Conservation (phyloP, 1,140 invertebrate genomes). For the Apis dorsata region DNA sequence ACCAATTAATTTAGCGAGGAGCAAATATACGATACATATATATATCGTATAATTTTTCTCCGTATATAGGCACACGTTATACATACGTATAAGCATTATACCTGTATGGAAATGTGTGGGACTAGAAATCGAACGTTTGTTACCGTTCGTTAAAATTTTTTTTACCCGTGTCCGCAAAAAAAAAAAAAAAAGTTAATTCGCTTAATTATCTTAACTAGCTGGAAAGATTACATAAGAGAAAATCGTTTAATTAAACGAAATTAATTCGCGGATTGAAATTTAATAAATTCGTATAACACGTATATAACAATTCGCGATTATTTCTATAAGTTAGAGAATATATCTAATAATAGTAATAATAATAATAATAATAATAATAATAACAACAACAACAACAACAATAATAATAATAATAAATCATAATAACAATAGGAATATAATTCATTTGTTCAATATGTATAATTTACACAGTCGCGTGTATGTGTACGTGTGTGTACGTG, state of each 20-base stretch:
- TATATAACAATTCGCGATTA: constrained; percentile 18
- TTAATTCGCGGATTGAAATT: constrained; percentile 60
- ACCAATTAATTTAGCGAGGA: constrained; percentile 8
- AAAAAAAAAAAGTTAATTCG: too few species aligned
- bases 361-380: not conserved
- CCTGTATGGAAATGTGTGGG: not conserved
- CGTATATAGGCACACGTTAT: too few species aligned
- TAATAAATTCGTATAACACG: constrained; percentile 47
- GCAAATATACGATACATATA: not conserved
- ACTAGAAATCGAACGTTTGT: too few species aligned
- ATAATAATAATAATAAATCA: not conserved
- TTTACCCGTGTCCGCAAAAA: too few species aligned
- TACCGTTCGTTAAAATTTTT: too few species aligned
- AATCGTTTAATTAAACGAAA: constrained; percentile 67
- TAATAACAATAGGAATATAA: constrained; percentile 10
- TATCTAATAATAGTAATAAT: not conserved
- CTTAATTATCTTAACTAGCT: constrained; percentile 30
- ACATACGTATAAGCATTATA: not conserved
- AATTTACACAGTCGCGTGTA: not conserved
- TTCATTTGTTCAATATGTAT: constrained; percentile 42
- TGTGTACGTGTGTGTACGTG: constrained; percentile 31
- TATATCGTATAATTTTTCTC: not conserved
- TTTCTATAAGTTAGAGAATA: constrained; percentile 32
- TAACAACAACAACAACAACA: not conserved
- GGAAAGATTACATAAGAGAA: constrained; percentile 54